A percentile compares a stretch with the other conserved stretches of the same genome.
These are phyloP conservation scores for Acronicta psi DNA, from an alignment of 2,888 invertebrate species.

Conservation along the genomic window DNA sequence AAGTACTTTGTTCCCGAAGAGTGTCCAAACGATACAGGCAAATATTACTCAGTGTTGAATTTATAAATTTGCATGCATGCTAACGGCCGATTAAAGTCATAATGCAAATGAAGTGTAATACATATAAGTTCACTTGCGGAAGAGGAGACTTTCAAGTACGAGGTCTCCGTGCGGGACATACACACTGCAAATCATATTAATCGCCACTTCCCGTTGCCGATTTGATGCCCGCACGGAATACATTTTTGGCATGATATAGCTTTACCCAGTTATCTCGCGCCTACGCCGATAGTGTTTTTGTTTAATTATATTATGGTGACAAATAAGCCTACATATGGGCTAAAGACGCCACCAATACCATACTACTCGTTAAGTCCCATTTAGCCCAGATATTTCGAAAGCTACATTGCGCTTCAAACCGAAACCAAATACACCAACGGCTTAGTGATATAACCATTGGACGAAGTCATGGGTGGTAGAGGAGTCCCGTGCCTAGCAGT, in stretches of 20 bases:
- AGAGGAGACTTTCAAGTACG: slow-evolving; percentile 47
- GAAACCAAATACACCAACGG: too few relatives aligned
- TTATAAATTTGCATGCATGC: slow-evolving; percentile 44
- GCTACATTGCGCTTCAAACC: too few relatives aligned
- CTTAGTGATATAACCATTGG: too few relatives aligned
- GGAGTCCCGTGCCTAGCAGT: too few relatives aligned
- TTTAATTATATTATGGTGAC: too few relatives aligned
- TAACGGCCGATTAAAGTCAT: slow-evolving; percentile 42
- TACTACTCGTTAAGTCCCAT: too few relatives aligned
- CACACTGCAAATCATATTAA: slow-evolving; percentile 24
- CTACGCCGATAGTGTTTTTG: too few relatives aligned
- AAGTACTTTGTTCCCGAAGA: not conserved
- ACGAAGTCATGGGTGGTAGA: too few relatives aligned
- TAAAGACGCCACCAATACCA: too few relatives aligned
- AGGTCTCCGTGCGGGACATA: slow-evolving; percentile 32
- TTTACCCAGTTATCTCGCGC: too few relatives aligned
- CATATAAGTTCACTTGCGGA: slow-evolving; percentile 36
- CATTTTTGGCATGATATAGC: not conserved
- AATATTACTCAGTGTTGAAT: slow-evolving; percentile 22
- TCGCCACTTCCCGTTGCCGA: not conserved
- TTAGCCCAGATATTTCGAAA: too few relatives aligned
- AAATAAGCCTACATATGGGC: too few relatives aligned
- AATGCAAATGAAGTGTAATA: slow-evolving; percentile 37
- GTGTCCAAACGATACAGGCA: slow-evolving; percentile 7
- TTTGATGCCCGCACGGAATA: not conserved